phyloP scores from a whole-genome alignment of 2,113 vertebrate genomes.

The Scomber colias region DNA sequence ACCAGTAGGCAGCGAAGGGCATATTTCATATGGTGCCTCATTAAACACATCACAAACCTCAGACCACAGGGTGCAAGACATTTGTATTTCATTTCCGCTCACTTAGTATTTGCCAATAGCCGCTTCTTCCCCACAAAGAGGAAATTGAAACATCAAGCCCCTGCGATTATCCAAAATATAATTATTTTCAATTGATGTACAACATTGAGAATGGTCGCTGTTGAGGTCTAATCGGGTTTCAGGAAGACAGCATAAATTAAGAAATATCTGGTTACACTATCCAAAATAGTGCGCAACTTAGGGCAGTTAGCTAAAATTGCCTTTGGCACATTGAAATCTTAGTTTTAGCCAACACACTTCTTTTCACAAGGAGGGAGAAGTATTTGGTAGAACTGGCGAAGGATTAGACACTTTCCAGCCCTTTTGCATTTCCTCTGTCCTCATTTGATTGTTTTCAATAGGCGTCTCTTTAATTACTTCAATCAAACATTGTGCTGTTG shows the following conservation, averaged over 20 bases:
- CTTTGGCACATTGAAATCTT: slow-evolving; percentile 6
- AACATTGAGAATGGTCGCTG: slow-evolving; percentile 20
- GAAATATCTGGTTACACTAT: slow-evolving; percentile 34
- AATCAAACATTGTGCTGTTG: slow-evolving; percentile 30
- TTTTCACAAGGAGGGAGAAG: slow-evolving; percentile 24
- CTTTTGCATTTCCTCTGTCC: slow-evolving; percentile 27
- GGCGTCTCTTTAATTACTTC: slow-evolving; percentile 37
- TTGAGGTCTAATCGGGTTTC: slow-evolving; percentile 45
- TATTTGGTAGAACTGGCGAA: slow-evolving; percentile 1
- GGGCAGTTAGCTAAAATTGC: slow-evolving; percentile 31
- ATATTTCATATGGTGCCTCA: slow-evolving; percentile 39
- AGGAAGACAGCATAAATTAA: slow-evolving; percentile 42
- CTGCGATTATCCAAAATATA: slow-evolving; percentile 58
- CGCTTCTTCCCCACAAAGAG: slow-evolving; percentile 50
- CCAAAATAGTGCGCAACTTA: slow-evolving; percentile 27
- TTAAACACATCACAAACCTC: slow-evolving; percentile 53
- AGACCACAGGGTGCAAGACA: slow-evolving; percentile 59
- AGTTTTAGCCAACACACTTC: slow-evolving; percentile 23
- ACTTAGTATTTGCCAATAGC: slow-evolving; percentile 50
- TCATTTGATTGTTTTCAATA: slow-evolving; percentile 50
- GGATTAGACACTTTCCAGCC: slow-evolving; percentile 32
- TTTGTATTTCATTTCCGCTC: slow-evolving; percentile 81
- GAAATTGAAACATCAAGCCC: slow-evolving; percentile 72
- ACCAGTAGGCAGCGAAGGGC: slow-evolving; percentile 35
- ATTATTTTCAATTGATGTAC: slow-evolving; percentile 54